Evolutionary conservation across 2,888 invertebrate genomes (phyloP).

Genomic region (Polydrusus tereticollis): DNA sequence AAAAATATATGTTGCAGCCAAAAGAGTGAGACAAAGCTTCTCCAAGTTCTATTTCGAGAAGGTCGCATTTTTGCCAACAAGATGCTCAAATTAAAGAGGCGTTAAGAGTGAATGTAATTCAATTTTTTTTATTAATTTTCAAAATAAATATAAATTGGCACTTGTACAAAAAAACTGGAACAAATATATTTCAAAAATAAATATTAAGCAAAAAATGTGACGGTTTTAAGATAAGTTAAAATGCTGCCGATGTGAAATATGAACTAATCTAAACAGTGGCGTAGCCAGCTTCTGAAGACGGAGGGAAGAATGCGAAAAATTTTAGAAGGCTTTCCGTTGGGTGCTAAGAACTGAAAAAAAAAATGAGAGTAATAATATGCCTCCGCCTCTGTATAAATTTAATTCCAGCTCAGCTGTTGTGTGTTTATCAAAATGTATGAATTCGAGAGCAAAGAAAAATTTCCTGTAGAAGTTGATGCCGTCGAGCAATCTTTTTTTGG

Average conservation of each 20-base stretch:
- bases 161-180: too few species aligned
- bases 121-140: neutral
- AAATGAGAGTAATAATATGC: too few species aligned
- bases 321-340: too few species aligned
- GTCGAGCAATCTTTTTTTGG: conserved; percentile 11
- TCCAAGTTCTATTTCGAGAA: conserved; percentile 57
- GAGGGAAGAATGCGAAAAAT: too few species aligned
- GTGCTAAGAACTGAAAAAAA: too few species aligned
- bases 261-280: too few species aligned
- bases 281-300: too few species aligned
- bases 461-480: neutral
- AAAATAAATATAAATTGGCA: too few species aligned
- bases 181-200: too few species aligned
- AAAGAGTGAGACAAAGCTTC: conserved; percentile 48
- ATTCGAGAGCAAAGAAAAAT: conserved; percentile 6
- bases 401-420: conserved; percentile 55
- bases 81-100: conserved; percentile 24
- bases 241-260: too few species aligned
- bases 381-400: conserved; percentile 18
- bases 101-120: conserved; percentile 6
- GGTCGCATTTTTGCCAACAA: conserved; percentile 52
- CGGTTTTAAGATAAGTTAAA: too few species aligned
- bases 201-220: too few species aligned
- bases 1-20: conserved; percentile 28
- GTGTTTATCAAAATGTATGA: conserved; percentile 54